These are phyloP conservation scores for Calliphora vomitoria DNA, from an alignment of 2,888 invertebrate genomes.

Conservation along the genomic window DNA sequence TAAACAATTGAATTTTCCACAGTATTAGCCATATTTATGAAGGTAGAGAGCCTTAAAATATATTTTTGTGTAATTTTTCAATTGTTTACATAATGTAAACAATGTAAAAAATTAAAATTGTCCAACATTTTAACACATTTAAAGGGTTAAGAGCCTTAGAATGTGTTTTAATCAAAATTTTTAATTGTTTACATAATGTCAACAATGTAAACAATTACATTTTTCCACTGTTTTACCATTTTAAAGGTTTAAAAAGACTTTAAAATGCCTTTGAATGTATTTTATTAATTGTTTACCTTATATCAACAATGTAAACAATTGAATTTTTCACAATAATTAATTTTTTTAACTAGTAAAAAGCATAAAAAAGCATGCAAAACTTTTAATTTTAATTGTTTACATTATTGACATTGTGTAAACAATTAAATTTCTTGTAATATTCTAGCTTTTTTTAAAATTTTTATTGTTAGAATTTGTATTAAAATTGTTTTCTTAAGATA, in stretches of 20 bases:
- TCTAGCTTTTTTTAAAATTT: background rate
- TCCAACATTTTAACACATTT: too few species aligned
- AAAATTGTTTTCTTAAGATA: background rate
- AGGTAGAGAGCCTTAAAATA: too few species aligned
- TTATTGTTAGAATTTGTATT: background rate
- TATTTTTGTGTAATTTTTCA: background rate
- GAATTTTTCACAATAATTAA: too few species aligned
- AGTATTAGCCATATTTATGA: too few species aligned
- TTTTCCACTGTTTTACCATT: background rate
- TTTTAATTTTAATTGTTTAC: background rate
- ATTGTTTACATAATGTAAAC: background rate
- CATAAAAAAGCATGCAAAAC: too few species aligned
- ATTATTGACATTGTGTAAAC: constrained; percentile 20
- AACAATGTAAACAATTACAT: background rate
- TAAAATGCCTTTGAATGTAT: too few species aligned
- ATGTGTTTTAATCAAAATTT: too few species aligned
- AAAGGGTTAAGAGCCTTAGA: too few species aligned
- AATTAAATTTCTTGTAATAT: background rate
- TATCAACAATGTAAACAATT: background rate
- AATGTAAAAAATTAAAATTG: too few species aligned
- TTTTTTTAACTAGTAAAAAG: too few species aligned
- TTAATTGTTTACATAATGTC: constrained; percentile 11
- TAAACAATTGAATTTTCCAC: background rate
- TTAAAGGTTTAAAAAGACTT: too few species aligned
- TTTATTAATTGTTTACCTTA: background rate